Percentiles rank a stretch among this genome's conserved stretches.
Evolutionary conservation across 2,888 invertebrate genomes (phyloP).

Genomic region (Kuschelorhynchus macadamiae): DNA sequence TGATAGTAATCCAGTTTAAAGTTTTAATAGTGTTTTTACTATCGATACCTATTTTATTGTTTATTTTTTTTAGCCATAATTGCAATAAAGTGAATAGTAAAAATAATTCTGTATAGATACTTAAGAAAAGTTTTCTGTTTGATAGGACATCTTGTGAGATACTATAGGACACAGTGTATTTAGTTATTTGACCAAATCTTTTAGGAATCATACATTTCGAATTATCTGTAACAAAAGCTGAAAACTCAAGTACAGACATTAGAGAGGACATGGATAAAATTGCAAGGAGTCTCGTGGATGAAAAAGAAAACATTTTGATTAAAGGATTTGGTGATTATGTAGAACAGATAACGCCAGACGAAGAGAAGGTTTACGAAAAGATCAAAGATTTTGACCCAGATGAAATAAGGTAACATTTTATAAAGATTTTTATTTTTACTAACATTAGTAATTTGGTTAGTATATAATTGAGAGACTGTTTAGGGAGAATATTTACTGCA

Average conservation of each 20-base stretch:
- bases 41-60: no score
- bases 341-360: conserved; percentile 68
- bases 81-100: no score
- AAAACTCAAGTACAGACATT: conserved; percentile 61
- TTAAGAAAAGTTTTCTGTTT: no score
- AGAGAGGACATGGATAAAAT: conserved; percentile 66
- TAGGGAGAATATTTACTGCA: no score
- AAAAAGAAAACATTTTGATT: conserved; percentile 63
- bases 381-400: conserved; percentile 65
- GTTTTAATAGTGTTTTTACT: no score
- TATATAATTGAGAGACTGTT: no score
- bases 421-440: background rate
- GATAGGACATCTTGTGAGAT: no score
- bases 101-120: no score
- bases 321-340: conserved; percentile 67
- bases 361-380: conserved; percentile 67
- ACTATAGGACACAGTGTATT: no score
- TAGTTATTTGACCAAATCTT: no score
- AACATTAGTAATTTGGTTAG: conserved; percentile 1
- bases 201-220: conserved; percentile 61
- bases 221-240: conserved; percentile 54
- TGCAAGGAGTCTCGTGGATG: conserved; percentile 61
- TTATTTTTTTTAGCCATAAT: no score
- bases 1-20: no score
- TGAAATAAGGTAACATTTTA: conserved; percentile 58